Base-by-base conservation (phyloP, 1,140 invertebrate genomes). In the Drepana arcuata region DNA sequence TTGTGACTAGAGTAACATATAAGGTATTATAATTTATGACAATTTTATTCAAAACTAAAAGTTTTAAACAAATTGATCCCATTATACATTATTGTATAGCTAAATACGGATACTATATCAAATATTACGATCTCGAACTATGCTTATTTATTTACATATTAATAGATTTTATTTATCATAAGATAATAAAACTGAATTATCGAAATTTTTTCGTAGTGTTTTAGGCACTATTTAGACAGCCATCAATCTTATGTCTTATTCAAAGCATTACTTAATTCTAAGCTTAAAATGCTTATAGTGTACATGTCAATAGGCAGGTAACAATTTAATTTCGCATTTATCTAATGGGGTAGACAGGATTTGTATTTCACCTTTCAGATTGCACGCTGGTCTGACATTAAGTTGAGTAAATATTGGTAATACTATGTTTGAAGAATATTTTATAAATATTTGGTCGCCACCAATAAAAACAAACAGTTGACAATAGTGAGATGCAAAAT, bases 201-300 rank as follows among this genome's bases (percentile, higher is more conserved):
- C 67, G 72, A 79, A 79, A 75, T 71, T 74, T n/a, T n/a, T n/a
- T 79, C 72, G 72, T 79, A 81, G 70, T 79, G 72, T 78, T 75
- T 81, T 81, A 81, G 77, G 77, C 74, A 81, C 77, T 81, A 81
- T 79, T 75, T 77, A 81, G 70, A 81, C 77, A 81, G 77, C 77
- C 77, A 81, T 81, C 74, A 81, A 81, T 81, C 65, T 79, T 81
- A 75, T 66, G 28, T 70, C 63, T 80, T 75, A 79, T 70, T 75
- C 66, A 67, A 81, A 78, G 72, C 74, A 72, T 81, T 60, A 60
- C 63, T 73, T 74, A 74, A 21, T 5, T 21, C 18, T 9, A 23
- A 12, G 43, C 56, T 74, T 66, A 29, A 66, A 63, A 37, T 16
- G 31, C 57, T 65, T 70, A 77, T 49, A 64, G 69, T 70, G 72